These are phyloP conservation scores for Bruchidius siliquastri DNA, from an alignment of 2,888 invertebrate species.

Conservation along the genomic window DNA sequence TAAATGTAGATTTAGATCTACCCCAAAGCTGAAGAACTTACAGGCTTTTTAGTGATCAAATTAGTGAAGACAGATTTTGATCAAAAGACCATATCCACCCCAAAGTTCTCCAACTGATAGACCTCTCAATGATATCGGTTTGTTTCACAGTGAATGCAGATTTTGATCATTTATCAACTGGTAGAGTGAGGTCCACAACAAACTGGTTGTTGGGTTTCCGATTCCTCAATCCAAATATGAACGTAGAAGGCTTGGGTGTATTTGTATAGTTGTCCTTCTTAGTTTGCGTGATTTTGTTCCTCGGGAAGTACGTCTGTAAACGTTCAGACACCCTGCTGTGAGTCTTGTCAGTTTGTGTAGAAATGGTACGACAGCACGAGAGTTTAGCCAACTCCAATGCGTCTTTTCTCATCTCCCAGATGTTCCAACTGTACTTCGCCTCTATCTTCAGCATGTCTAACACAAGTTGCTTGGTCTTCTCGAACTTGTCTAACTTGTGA, in stretches of 20 bases:
- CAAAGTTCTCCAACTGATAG: neutral
- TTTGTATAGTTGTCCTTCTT: constrained; percentile 45
- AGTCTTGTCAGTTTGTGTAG: constrained; percentile 65
- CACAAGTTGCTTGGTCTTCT: neutral
- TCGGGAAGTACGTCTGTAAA: constrained; percentile 57
- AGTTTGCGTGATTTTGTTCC: constrained; percentile 48
- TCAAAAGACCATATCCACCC: neutral
- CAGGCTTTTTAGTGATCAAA: neutral
- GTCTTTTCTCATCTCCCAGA: constrained; percentile 77
- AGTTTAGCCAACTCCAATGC: constrained; percentile 60
- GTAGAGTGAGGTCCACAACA: constrained; percentile 45
- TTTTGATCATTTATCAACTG: constrained; percentile 7
- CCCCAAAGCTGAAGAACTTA: neutral
- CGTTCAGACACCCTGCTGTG: constrained; percentile 55
- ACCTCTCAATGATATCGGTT: neutral
- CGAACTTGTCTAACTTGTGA: neutral
- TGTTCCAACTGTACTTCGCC: constrained; percentile 71
- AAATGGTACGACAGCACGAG: constrained; percentile 59
- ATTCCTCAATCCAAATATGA: constrained; percentile 57
- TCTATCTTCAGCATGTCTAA: constrained; percentile 51
- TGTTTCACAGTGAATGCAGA: neutral
- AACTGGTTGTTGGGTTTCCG: constrained; percentile 54
- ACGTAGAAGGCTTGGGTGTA: constrained; percentile 44
- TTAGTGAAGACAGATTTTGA: neutral
- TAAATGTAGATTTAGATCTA: too few relatives aligned